Evolutionary conservation across 2,888 invertebrate species (phyloP).

Genomic region (Tenthredo livida): DNA sequence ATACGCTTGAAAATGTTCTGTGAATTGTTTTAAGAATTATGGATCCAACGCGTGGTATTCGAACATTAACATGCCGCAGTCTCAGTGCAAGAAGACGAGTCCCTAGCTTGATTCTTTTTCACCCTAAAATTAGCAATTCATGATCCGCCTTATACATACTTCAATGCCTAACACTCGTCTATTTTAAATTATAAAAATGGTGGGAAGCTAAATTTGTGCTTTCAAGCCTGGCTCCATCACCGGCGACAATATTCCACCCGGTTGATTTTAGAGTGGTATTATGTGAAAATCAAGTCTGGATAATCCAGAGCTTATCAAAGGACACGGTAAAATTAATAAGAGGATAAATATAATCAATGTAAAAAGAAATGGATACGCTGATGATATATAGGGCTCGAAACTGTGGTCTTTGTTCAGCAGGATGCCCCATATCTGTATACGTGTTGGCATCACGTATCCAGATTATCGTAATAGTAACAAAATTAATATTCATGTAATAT

Average conservation of each 20-base stretch:
- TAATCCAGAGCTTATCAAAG: slow-evolving; percentile 4
- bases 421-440: background rate
- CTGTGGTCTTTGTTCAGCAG: background rate
- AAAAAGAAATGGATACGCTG: background rate
- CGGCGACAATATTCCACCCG: slow-evolving; percentile 5
- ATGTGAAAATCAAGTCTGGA: slow-evolving; percentile 10
- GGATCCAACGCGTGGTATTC: background rate
- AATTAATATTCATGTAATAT: background rate
- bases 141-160: background rate
- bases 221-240: background rate
- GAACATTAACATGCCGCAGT: background rate
- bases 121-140: background rate
- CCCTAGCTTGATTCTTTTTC: background rate
- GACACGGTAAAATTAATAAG: background rate
- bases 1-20: background rate
- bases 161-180: background rate
- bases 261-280: slow-evolving; percentile 14
- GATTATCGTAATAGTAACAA: background rate
- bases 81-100: background rate
- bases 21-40: background rate
- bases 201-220: background rate
- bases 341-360: background rate
- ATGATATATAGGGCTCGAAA: background rate
- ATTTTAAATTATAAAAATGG: background rate
- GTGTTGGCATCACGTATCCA: background rate